Base-by-base conservation (phyloP, 2,888 invertebrate species). In the Gandaritis pyraliata region DNA sequence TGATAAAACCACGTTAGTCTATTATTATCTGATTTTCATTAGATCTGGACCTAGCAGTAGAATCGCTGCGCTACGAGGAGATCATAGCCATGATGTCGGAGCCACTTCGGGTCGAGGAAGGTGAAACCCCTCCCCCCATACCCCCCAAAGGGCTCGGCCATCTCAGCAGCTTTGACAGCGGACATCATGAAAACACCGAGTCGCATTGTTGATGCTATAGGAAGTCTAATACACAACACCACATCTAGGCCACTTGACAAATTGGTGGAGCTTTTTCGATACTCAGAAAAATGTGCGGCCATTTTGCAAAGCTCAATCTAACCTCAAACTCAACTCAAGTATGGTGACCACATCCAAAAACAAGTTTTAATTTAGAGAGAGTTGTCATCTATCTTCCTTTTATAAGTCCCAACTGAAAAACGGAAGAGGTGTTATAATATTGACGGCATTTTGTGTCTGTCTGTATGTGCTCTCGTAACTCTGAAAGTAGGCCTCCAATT, bases 21-120 rank as follows among this genome's bases (percentile, higher is more conserved):
- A n/a, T n/a, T 38, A 38, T 15, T n/a, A 15, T 55, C 33, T 58
- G 16, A 7, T 70, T 58, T 71, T 18, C 33, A 10, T 33, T 73
- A 91, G 91, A 90, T 74, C 76, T 90, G 41, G 90, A 91, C 56
- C 66, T 90, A 8, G 79, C 85, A 2, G 86, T 90, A n/a, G 91
- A 92, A 55, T 87, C 90, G 0, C 71, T 90, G 1, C 89, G 90
- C 46, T 92, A 91, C 74, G 90, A 90, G 66, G 90, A 91, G 64
- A 90, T 92, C 73, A 90, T 91, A 75, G 88, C 90, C 1, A 84
- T 92, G 85, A 90, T 91, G 88, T 89, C 90, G 0, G 87, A 86
- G 41, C 88, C 90, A 0, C 77, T 90, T 0, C 83, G 83, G 0
- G 88, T 88, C 4, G 90, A 87, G 41, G 91, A 88, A 51, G 87